phyloP scores from a whole-genome alignment of 1,140 invertebrate species.

The Orussus abietinus region DNA sequence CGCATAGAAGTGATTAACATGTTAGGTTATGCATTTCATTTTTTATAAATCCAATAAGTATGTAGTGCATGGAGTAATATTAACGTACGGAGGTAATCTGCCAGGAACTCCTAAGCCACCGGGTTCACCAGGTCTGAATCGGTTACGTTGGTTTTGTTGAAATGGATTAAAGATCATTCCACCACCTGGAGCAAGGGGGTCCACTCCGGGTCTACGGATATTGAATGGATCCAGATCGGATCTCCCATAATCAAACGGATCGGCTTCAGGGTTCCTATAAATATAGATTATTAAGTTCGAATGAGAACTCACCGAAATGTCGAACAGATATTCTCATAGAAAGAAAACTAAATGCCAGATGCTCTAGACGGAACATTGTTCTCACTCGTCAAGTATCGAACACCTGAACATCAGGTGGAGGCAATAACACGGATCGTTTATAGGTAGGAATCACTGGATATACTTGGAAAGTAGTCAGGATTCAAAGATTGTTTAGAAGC shows the following conservation, averaged over 20 bases:
- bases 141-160: constrained; percentile 1
- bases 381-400: no score
- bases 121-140: constrained; percentile 44
- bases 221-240: constrained; percentile 74
- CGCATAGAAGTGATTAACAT: no score
- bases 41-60: constrained; percentile 8
- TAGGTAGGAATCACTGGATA: neutral
- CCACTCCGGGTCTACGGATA: constrained; percentile 61
- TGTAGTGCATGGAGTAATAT: constrained; percentile 6
- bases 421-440: no score
- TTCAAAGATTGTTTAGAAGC: constrained; percentile 3
- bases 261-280: constrained; percentile 22
- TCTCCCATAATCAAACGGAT: constrained; percentile 58
- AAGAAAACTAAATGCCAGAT: neutral
- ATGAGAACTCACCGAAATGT: no score
- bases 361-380: constrained; percentile 3
- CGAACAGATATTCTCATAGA: neutral
- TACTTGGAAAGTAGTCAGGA: constrained; percentile 2
- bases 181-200: constrained; percentile 54
- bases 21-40: constrained; percentile 13
- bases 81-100: constrained; percentile 54
- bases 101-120: constrained; percentile 55
- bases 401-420: no score
- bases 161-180: no score
- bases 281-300: neutral